These are phyloP conservation scores for roundworm (Caenorhabditis elegans) DNA, from an alignment of 1,140 invertebrate species.

Conservation along the genomic window DNA sequence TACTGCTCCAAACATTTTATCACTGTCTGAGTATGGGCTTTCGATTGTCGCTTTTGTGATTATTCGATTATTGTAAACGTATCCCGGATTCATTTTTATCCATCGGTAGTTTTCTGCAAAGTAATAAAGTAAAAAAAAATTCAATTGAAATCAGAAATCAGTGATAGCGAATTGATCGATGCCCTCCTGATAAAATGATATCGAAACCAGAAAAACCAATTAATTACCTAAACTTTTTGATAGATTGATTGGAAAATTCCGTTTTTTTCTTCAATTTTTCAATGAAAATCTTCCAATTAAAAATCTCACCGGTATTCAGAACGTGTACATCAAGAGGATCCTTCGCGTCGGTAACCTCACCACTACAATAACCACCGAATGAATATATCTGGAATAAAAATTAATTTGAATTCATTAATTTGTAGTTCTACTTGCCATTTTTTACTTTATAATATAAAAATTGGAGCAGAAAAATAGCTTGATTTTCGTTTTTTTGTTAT, in stretches of 20 bases:
- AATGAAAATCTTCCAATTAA: too few species aligned
- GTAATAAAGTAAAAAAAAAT: neutral
- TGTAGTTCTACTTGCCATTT: too few species aligned
- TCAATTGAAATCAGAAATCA: too few species aligned
- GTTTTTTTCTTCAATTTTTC: too few species aligned
- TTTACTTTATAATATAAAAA: too few species aligned
- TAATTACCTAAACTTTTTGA: too few species aligned
- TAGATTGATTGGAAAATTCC: too few species aligned
- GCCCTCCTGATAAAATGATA: too few species aligned
- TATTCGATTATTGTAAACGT: neutral
- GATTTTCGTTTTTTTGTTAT: too few species aligned
- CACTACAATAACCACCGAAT: constrained; percentile 86
- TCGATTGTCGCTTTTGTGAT: neutral
- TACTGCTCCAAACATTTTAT: constrained; percentile 37
- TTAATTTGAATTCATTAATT: too few species aligned
- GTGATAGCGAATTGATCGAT: neutral
- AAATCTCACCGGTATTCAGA: constrained; percentile 75
- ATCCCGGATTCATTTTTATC: constrained; percentile 7
- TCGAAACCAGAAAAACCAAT: too few species aligned
- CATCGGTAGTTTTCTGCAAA: constrained; percentile 45
- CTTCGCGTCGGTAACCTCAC: constrained; percentile 75
- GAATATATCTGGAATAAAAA: constrained; percentile 75
- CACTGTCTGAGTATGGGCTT: neutral
- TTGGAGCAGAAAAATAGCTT: too few species aligned
- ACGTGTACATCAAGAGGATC: constrained; percentile 83